Evolutionary conservation across 1,140 invertebrate species (phyloP).

Genomic region (Conopomorpha cramerella): DNA sequence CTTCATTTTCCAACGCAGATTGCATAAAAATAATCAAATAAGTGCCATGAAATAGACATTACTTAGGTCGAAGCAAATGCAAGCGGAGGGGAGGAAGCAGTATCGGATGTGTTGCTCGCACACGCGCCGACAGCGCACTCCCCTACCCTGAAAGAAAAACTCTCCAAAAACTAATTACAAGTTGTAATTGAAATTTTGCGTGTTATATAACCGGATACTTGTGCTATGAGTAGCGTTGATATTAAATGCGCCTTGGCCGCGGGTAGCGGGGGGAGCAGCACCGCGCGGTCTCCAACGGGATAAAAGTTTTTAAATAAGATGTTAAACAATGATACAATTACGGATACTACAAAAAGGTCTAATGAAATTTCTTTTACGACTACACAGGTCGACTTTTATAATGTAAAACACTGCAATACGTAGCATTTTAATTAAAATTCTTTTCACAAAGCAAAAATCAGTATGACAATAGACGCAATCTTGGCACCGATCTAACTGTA

Average conservation of each 20-base stretch:
- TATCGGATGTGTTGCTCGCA: constrained; percentile 19
- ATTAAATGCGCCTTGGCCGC: constrained; percentile 49
- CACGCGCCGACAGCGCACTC: constrained; percentile 29
- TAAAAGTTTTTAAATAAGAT: background rate
- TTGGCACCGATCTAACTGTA: constrained; percentile 57
- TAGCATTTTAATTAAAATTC: constrained; percentile 46
- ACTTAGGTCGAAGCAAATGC: constrained; percentile 38
- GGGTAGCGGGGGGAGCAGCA: constrained; percentile 26
- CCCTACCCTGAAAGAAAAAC: constrained; percentile 60
- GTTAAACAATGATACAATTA: background rate
- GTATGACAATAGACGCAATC: constrained; percentile 56
- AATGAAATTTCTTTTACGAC: no score
- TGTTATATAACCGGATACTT: constrained; percentile 64
- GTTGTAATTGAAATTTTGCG: constrained; percentile 65
- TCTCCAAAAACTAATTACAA: constrained; percentile 65
- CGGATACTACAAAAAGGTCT: no score
- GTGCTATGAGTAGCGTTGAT: constrained; percentile 58
- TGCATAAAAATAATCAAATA: constrained; percentile 60
- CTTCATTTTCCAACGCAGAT: constrained; percentile 52
- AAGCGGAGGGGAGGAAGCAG: constrained; percentile 14
- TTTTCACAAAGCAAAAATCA: constrained; percentile 49
- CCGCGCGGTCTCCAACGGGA: background rate
- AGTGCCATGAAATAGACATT: constrained; percentile 52
- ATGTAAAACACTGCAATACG: background rate
- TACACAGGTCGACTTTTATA: no score